Conservation (phyloP, 2,113 vertebrate genomes). For the Panthera tigris region DNA sequence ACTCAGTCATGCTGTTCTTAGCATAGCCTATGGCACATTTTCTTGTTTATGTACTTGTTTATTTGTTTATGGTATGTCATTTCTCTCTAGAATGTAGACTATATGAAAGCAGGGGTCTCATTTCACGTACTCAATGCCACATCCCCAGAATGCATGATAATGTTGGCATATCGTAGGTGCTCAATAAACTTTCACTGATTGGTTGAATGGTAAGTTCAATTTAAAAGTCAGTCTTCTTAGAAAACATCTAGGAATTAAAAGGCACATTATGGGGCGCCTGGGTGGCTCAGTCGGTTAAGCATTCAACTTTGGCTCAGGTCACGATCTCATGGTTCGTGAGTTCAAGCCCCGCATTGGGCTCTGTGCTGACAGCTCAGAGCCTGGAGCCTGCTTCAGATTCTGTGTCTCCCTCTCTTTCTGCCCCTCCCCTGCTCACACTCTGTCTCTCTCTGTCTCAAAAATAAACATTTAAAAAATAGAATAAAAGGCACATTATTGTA, state of each 20-base stretch:
- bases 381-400: no score
- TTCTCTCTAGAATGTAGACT: neutral
- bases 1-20: neutral
- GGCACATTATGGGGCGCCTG: neutral
- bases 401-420: no score
- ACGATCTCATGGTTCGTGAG: no score
- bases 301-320: no score
- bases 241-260: neutral
- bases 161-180: neutral
- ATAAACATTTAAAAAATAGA: no score
- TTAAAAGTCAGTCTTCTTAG: neutral
- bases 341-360: no score
- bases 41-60: neutral
- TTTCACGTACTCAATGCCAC: neutral
- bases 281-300: no score
- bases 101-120: neutral
- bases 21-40: neutral
- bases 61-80: neutral
- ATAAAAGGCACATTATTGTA: neutral
- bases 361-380: no score
- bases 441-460: no score
- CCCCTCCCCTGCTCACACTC: no score
- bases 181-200: neutral
- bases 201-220: neutral
- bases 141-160: neutral